Base-by-base conservation (phyloP, 2,888 invertebrate genomes). In the Neuroscelio doddi region DNA sequence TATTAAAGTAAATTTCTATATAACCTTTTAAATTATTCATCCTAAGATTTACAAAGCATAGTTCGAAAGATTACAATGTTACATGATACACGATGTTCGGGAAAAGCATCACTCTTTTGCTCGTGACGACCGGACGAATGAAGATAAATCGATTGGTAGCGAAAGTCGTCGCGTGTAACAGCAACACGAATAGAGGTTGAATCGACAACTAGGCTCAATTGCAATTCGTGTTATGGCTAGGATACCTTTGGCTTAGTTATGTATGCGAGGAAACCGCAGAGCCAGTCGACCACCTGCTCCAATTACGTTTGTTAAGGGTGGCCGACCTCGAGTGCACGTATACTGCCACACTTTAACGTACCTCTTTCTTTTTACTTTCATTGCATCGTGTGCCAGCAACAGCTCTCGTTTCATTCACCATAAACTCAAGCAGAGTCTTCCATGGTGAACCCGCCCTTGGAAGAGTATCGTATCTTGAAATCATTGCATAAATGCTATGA, bases 281-380 rank as follows among this genome's bases (percentile, higher is more conserved):
- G 64, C 65, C 69, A 73, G 74, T 72, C 72, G 74, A 73, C 78
- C 79, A 80, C 75, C 80, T 80, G 78, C 80, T 81, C 78, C 79
- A 81, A 81, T 81, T 81, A 80, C 73, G 74, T 72, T 80, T 74
- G 76, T 79, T 78, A 79, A 73, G 65, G 71, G 64, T 70, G 70
- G 70, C 72, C 76, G 72, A 70, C 66, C 71, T 66, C 64, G 36
- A 16, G 36, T 36, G 12, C 36, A 15, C 59, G n/a, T n/a, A n/a
- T n/a, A n/a, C n/a, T n/a, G n/a, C n/a, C n/a, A n/a, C n/a, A n/a
- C n/a, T n/a, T n/a, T n/a, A n/a, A n/a, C 39, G 38, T 45, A 59
- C 27, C 53, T 63, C 61, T 50, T 69, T 49, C 32, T 15, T n/a
- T 16, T 27, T 21, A 27, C 62, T 57, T 63, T 59, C 51, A 30